Evolutionary conservation across 2,113 vertebrate species (phyloP).

Genomic region (Guaruba guarouba): DNA sequence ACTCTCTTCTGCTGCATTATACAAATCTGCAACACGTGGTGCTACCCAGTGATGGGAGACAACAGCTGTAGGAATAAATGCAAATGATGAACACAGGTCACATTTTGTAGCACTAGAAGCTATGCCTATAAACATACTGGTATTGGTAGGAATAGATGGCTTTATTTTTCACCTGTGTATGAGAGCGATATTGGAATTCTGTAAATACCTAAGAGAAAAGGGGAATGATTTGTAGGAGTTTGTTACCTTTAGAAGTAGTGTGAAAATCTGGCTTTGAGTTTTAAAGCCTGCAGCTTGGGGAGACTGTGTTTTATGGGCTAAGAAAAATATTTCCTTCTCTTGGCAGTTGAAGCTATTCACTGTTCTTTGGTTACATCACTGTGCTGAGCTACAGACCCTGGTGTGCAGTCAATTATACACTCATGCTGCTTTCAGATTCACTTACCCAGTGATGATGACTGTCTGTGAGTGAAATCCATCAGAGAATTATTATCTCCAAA

Average conservation of each 20-base stretch:
- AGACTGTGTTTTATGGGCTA: background rate
- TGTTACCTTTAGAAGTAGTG: background rate
- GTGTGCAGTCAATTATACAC: constrained; percentile 43
- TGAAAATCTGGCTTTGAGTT: background rate
- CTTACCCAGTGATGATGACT: constrained; percentile 53
- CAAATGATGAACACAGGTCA: background rate
- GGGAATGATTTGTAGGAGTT: background rate
- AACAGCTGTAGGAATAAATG: constrained; percentile 17
- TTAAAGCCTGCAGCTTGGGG: background rate
- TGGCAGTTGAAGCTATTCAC: background rate
- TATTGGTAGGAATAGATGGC: background rate
- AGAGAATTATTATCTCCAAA: constrained; percentile 56
- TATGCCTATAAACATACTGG: background rate
- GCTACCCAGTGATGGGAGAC: background rate
- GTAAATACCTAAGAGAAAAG: background rate
- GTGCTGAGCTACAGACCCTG: background rate
- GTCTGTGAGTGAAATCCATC: constrained; percentile 43
- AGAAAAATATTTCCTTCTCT: constrained; percentile 17
- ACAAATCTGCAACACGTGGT: constrained; percentile 14
- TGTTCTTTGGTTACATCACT: background rate
- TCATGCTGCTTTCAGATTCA: constrained; percentile 46
- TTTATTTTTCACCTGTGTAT: background rate
- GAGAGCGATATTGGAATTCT: background rate
- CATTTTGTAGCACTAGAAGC: background rate
- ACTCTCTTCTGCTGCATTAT: constrained; percentile 44